Evolutionary conservation across 2,113 vertebrate species (phyloP), one percentile per base, ranked within the genome.

Genomic region (Hystrix brachyura): DNA sequence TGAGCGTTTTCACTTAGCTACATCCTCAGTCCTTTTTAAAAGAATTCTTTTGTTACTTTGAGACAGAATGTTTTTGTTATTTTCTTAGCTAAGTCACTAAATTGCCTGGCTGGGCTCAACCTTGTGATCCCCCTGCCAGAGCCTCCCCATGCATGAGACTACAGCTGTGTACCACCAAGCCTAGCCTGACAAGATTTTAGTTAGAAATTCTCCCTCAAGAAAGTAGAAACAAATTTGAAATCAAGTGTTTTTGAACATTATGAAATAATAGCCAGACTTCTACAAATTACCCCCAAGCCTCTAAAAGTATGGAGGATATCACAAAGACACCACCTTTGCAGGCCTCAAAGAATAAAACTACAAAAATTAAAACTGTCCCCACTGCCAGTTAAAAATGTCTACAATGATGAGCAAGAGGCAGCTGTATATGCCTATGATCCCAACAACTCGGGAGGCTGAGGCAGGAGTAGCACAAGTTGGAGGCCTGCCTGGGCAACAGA

Each of bases 181-280:
- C 76, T 29, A 79, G 9, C 10, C 38, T 43, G 29, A 27, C 4
- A 43, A 84, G 9, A n/a, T n/a, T 76, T n/a, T 18, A 57, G 27
- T 62, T 69, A 83, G 62, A 90, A 92, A 86, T 32, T 72, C 23
- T 81, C 51, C 19, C 19, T 89, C 12, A 34, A 23, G 46, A 48
- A 87, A 87, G 27, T 32, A 78, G 32, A 74, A 82, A 78, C 10
- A 78, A 67, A 76, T 53, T 34, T 95, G 43, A 96, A 95, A 85
- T 90, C 15, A 90, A 43, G 7, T 67, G 64, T 64, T 76, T 86
- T 5, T 51, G 10, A 53, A 62, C 13, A 51, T 51, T 67, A 87
- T 27, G n/a, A 85, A 93, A 64, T 72, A 88, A 48, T 1, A 76
- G 38, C 15, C 32, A 96, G 62, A 51, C 51, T 87, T 80, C 51